phyloP scores from a whole-genome alignment of 1,140 invertebrate species.

The Aphelenchoides avenae region DNA sequence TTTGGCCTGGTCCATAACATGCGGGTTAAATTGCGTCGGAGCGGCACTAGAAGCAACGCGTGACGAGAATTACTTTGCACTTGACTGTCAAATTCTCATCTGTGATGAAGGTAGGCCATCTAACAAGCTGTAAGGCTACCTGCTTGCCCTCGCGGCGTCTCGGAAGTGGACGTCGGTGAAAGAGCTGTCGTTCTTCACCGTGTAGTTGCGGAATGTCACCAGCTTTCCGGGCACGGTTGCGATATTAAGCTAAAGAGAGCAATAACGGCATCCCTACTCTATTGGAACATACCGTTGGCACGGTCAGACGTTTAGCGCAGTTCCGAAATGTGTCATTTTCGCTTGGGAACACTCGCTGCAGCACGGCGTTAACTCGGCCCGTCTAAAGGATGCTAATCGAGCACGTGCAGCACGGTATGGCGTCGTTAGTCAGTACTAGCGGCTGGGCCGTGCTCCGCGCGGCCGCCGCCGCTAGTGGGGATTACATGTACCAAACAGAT shows the following conservation, averaged over 20 bases:
- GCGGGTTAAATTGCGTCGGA: constrained; percentile 54
- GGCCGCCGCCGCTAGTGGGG: too few relatives aligned
- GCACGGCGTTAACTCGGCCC: constrained; percentile 39
- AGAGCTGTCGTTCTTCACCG: constrained; percentile 10
- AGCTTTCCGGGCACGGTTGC: constrained; percentile 38
- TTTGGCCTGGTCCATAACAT: constrained; percentile 25
- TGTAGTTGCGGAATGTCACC: constrained; percentile 47
- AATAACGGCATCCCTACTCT: too few relatives aligned
- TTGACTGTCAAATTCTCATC: background rate
- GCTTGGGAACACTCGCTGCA: constrained; percentile 32
- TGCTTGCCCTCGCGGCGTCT: constrained; percentile 50
- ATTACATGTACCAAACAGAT: too few relatives aligned
- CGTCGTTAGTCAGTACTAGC: background rate
- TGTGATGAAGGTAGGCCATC: constrained; percentile 9
- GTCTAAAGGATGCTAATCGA: constrained; percentile 32
- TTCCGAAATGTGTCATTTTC: constrained; percentile 35
- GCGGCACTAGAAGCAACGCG: constrained; percentile 39
- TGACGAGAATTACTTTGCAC: too few relatives aligned
- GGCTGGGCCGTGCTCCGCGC: background rate
- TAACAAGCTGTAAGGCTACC: constrained; percentile 16
- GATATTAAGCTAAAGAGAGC: too few relatives aligned
- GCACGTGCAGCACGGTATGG: background rate
- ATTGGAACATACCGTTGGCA: constrained; percentile 41
- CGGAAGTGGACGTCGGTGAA: constrained; percentile 42
- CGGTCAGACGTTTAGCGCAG: constrained; percentile 39